Evolutionary conservation across 2,797 vertebrate genomes (phyloP).

Genomic region (Astyanax mexicanus): DNA sequence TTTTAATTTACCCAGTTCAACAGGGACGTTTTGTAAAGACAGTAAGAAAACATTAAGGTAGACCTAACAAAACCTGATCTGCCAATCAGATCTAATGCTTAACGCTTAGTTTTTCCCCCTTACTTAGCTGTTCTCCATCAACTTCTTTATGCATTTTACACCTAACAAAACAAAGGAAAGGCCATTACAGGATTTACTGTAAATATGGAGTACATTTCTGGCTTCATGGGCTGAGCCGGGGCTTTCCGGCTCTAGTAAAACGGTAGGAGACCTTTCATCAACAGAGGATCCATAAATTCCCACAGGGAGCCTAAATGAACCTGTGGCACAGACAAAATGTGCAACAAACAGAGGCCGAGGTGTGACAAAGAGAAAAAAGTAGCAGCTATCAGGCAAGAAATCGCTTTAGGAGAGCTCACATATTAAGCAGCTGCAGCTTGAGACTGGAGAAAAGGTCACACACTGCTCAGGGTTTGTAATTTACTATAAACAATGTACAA

Average conservation of each 20-base stretch:
- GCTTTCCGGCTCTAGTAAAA: conserved; percentile 2
- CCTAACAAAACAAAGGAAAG: conserved; percentile 9
- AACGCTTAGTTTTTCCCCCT: neutral
- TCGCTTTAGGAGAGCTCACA: neutral
- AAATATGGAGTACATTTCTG: neutral
- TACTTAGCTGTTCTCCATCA: neutral
- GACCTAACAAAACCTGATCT: conserved; percentile 5
- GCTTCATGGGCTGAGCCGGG: neutral
- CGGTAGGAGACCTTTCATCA: conserved; percentile 1
- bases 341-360: neutral
- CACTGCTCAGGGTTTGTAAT: neutral
- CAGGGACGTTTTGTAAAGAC: neutral
- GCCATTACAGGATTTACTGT: conserved; percentile 10
- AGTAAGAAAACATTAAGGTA: neutral
- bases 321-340: neutral
- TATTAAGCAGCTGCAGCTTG: neutral
- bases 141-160: neutral
- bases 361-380: neutral
- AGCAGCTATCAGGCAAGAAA: neutral
- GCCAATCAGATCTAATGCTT: neutral
- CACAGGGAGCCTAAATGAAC: conserved; percentile 1
- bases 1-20: neutral
- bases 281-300: conserved; percentile 22
- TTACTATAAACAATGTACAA: neutral
- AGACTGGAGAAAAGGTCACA: neutral